phyloP scores from a whole-genome alignment of 2,113 vertebrate genomes.

The Gallinago jamesoni region DNA sequence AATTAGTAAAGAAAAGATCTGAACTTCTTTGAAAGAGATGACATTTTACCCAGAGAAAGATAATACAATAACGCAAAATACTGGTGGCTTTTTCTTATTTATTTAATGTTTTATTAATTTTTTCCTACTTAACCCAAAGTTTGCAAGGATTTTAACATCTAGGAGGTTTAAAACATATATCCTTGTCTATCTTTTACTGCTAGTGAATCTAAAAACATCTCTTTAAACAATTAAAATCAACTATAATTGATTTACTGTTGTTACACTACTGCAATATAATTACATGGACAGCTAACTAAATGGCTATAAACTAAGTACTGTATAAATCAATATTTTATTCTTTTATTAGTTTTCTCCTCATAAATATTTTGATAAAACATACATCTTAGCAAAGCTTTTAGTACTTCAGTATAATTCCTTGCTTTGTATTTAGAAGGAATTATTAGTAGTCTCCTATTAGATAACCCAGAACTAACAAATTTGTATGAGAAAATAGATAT shows the following conservation, averaged over 20 bases:
- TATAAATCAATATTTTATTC: background rate
- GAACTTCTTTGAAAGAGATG: slow-evolving; percentile 24
- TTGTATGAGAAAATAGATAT: background rate
- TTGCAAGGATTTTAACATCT: background rate
- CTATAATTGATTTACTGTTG: background rate
- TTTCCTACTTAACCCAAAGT: background rate
- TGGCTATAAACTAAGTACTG: background rate
- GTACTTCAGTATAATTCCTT: background rate
- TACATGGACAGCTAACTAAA: background rate
- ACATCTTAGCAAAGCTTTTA: background rate
- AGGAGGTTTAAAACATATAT: background rate
- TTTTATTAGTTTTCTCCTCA: background rate
- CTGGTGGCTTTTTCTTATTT: background rate
- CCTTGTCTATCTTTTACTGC: background rate
- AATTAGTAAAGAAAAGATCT: slow-evolving; percentile 9
- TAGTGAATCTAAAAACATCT: background rate
- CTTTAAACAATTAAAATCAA: background rate
- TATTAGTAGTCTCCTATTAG: background rate
- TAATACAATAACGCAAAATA: background rate
- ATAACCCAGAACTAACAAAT: background rate
- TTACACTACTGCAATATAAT: background rate
- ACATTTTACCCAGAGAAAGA: slow-evolving; percentile 45
- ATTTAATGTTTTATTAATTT: background rate
- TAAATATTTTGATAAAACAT: background rate
- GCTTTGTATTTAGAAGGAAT: background rate